Evolutionary conservation across 2,888 invertebrate species (phyloP).

Genomic region (Tachystola acroxantha): DNA sequence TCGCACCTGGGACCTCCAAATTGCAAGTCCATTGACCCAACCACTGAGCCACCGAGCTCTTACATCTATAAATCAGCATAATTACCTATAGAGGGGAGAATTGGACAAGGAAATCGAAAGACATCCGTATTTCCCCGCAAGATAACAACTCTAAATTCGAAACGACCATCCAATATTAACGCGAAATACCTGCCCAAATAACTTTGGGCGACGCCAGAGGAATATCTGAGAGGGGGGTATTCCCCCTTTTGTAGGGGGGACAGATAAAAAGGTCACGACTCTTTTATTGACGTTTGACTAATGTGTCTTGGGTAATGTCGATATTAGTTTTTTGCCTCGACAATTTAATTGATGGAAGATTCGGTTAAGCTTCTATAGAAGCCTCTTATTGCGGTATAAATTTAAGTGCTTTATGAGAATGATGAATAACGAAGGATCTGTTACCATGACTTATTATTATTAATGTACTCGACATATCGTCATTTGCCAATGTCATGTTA

Average conservation of each 20-base stretch:
- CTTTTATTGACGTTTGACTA: constrained; percentile 31
- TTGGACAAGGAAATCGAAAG: not conserved
- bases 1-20: too few relatives aligned
- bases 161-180: constrained; percentile 10
- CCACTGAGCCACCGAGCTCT: too few relatives aligned
- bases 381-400: too few relatives aligned
- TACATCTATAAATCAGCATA: constrained; percentile 1
- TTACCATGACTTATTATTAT: too few relatives aligned
- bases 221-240: constrained; percentile 6
- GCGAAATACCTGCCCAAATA: constrained; percentile 14
- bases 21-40: too few relatives aligned
- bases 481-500: too few relatives aligned
- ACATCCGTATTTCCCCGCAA: constrained; percentile 4
- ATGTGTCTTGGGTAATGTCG: constrained; percentile 15
- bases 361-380: too few relatives aligned
- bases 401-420: too few relatives aligned
- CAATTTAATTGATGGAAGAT: not conserved
- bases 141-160: constrained; percentile 12
- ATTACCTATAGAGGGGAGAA: constrained; percentile 1
- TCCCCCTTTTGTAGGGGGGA: not conserved
- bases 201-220: constrained; percentile 4
- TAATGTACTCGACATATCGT: too few relatives aligned
- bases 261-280: constrained; percentile 26
- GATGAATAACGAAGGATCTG: too few relatives aligned
- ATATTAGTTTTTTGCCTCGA: not conserved